Evolutionary conservation across 53 echinoderm and acorn worm species (phyloP).

Genomic region (Echinarachnius parma): DNA sequence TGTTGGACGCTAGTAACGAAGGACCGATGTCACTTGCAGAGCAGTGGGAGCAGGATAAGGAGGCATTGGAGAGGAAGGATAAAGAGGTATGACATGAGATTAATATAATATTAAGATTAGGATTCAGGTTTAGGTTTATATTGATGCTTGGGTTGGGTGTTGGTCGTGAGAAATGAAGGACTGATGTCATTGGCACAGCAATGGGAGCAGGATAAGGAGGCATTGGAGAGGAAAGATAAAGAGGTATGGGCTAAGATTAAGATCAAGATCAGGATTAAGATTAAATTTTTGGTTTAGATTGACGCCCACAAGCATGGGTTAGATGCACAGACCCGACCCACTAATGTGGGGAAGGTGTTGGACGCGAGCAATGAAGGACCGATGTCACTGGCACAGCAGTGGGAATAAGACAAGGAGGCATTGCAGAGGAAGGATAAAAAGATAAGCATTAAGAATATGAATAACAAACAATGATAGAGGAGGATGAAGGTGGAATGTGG

Average conservation of each 20-base stretch:
- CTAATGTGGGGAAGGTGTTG: constrained; percentile 16
- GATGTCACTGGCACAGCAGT: constrained; percentile 68
- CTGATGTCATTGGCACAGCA: constrained; percentile 66
- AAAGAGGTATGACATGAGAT: constrained; percentile 91
- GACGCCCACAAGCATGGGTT: constrained; percentile 81
- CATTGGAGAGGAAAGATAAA: constrained; percentile 90
- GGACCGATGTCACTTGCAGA: constrained; percentile 57
- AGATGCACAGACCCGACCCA: constrained; percentile 29
- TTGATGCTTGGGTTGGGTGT: too few relatives aligned
- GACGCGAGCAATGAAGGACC: constrained; percentile 49
- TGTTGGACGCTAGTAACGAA: constrained; percentile 47
- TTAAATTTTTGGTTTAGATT: too few relatives aligned
- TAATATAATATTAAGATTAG: too few relatives aligned
- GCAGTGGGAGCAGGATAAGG: constrained; percentile 88
- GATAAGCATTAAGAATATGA: too few relatives aligned
- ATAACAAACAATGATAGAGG: too few relatives aligned
- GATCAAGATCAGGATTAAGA: too few relatives aligned
- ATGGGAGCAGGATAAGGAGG: constrained; percentile 88
- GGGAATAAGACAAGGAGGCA: constrained; percentile 90
- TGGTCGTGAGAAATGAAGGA: too few relatives aligned
- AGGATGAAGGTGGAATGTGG: too few relatives aligned
- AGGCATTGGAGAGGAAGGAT: constrained; percentile 91
- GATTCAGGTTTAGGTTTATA: too few relatives aligned
- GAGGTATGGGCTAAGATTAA: too few relatives aligned
- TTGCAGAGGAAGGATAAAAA: constrained; percentile 93